A percentile compares a stretch with the other conserved stretches of the same genome.
phyloP scores from a whole-genome alignment of 2,888 invertebrate genomes.

The Amphipyra tragopoginis region DNA sequence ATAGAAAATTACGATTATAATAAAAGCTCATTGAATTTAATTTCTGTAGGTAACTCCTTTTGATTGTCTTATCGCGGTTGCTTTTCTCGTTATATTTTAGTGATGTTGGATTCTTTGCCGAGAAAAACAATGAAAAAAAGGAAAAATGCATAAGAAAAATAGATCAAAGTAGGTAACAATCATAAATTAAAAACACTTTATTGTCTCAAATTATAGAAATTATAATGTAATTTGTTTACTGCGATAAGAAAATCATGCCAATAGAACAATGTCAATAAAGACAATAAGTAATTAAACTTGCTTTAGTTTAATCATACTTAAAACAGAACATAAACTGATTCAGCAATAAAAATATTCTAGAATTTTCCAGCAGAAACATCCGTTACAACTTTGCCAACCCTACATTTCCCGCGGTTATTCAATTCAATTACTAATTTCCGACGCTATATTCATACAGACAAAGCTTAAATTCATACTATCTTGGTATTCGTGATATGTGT shows the following conservation, averaged over 20 bases:
- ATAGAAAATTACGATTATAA: background rate
- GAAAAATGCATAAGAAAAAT: no score
- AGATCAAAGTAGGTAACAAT: no score
- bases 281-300: background rate
- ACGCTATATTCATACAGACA: slow-evolving; percentile 52
- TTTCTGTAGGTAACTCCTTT: no score
- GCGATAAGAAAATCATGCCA: background rate
- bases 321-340: background rate
- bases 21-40: no score
- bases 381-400: slow-evolving; percentile 44
- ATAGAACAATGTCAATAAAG: background rate
- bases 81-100: no score
- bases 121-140: no score
- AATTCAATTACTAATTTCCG: slow-evolving; percentile 49
- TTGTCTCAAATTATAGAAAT: no score
- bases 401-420: slow-evolving; percentile 50
- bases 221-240: no score
- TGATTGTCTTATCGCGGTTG: no score
- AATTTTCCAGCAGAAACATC: slow-evolving; percentile 32
- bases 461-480: slow-evolving; percentile 54
- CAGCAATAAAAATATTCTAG: slow-evolving; percentile 7
- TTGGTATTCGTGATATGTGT: slow-evolving; percentile 9
- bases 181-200: no score
- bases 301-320: background rate
- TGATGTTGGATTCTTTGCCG: no score